These are phyloP conservation scores for Drosophila athabasca DNA, from an alignment of 1,140 invertebrate genomes.

Conservation along the genomic window DNA sequence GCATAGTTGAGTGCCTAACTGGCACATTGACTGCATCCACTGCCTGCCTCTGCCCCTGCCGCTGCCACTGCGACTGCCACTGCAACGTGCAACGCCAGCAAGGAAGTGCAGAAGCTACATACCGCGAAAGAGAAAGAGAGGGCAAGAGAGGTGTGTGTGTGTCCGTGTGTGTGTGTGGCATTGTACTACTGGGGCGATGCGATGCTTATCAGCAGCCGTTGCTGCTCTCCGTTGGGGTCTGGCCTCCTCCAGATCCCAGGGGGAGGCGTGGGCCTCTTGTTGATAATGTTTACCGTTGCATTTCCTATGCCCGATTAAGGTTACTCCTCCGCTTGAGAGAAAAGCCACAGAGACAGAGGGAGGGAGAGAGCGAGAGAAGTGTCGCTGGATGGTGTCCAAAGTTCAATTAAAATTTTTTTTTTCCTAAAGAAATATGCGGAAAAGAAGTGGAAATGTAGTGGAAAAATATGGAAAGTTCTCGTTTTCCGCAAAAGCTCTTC, in stretches of 20 bases:
- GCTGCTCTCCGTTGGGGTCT: slow-evolving; percentile 59
- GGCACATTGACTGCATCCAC: slow-evolving; percentile 61
- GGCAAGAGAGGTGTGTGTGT: slow-evolving; percentile 13
- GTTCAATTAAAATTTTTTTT: slow-evolving; percentile 26
- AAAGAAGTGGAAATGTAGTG: background rate
- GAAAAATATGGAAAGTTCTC: too few relatives aligned
- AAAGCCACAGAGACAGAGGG: too few relatives aligned
- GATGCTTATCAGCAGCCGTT: slow-evolving; percentile 70
- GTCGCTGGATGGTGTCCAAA: slow-evolving; percentile 20
- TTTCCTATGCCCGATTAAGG: slow-evolving; percentile 63
- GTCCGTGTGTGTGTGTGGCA: slow-evolving; percentile 30
- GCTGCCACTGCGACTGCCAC: slow-evolving; percentile 7
- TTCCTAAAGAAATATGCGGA: background rate
- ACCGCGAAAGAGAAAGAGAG: slow-evolving; percentile 15
- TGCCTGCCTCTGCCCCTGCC: background rate
- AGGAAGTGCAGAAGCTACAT: slow-evolving; percentile 1
- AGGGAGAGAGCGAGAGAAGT: too few relatives aligned
- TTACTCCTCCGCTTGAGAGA: slow-evolving; percentile 8
- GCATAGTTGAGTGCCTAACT: slow-evolving; percentile 70
- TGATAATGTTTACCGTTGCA: slow-evolving; percentile 76
- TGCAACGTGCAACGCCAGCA: slow-evolving; percentile 12
- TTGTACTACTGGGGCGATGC: slow-evolving; percentile 45
- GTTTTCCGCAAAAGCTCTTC: too few relatives aligned
- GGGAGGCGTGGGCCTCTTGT: slow-evolving; percentile 32
- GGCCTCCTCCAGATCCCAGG: slow-evolving; percentile 2